phyloP scores from a whole-genome alignment of 2,888 invertebrate genomes.

The Pterobdella sp. region DNA sequence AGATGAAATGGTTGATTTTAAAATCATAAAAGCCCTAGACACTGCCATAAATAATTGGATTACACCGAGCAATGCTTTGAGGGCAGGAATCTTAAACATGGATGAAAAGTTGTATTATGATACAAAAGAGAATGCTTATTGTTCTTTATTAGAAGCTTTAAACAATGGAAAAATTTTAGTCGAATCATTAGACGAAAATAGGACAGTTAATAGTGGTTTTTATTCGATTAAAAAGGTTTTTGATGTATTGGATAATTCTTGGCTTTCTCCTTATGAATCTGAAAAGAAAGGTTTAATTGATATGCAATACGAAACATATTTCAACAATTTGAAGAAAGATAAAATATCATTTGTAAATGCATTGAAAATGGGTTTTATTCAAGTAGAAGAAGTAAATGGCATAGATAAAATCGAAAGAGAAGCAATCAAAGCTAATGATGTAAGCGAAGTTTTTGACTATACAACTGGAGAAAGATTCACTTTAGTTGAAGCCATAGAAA shows the following conservation, averaged over 20 bases:
- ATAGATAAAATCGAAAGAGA: conserved; percentile 55
- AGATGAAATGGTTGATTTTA: conserved; percentile 37
- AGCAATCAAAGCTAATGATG: conserved; percentile 54
- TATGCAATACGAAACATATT: conserved; percentile 51
- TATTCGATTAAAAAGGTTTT: conserved; percentile 55
- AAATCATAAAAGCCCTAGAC: conserved; percentile 46
- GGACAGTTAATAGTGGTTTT: not conserved
- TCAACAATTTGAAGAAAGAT: conserved; percentile 47
- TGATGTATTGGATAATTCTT: conserved; percentile 60
- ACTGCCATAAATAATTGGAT: conserved; percentile 50
- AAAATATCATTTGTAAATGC: conserved; percentile 66
- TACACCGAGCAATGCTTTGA: conserved; percentile 59
- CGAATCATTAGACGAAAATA: conserved; percentile 6
- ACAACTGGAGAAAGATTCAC: conserved; percentile 77
- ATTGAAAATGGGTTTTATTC: conserved; percentile 69
- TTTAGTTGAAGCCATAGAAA: conserved; percentile 59
- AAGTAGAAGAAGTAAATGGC: conserved; percentile 67
- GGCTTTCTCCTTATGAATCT: conserved; percentile 55
- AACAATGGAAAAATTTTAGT: conserved; percentile 32
- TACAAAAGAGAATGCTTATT: conserved; percentile 73
- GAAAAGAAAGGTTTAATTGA: conserved; percentile 51
- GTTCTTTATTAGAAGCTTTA: conserved; percentile 58
- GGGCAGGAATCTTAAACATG: conserved; percentile 34
- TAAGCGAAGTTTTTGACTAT: conserved; percentile 19
- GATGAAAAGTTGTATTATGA: conserved; percentile 36